Evolutionary conservation across 1,140 invertebrate species (phyloP).

Genomic region (Anastrepha ludens): DNA sequence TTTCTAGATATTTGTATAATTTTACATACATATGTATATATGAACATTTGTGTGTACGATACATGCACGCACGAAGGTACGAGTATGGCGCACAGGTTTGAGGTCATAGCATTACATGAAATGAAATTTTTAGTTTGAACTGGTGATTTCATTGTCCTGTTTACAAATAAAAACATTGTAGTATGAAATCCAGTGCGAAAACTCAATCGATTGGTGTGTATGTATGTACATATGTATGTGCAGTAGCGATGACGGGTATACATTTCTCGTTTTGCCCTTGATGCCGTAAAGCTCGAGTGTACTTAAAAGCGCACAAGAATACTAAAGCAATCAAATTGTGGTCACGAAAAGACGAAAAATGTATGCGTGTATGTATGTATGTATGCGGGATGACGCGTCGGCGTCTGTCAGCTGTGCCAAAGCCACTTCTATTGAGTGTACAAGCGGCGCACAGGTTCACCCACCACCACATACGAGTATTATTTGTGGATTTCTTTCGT

Average conservation of each 20-base stretch:
- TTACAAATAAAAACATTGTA: not conserved
- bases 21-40: no score
- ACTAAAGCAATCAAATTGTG: constrained; percentile 28
- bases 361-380: not conserved
- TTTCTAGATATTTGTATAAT: no score
- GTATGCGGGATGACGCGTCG: not conserved
- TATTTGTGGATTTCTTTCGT: not conserved
- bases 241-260: not conserved
- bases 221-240: not conserved
- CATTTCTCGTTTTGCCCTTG: not conserved
- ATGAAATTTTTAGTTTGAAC: no score
- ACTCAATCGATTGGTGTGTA: not conserved
- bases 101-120: no score
- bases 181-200: not conserved
- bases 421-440: constrained; percentile 16
- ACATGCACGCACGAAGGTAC: no score
- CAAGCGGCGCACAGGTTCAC: not conserved
- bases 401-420: constrained; percentile 10
- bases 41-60: no score
- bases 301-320: not conserved
- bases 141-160: not conserved
- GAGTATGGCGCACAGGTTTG: no score
- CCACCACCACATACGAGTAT: not conserved
- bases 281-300: not conserved
- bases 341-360: not conserved